Conservation (phyloP, 2,113 vertebrate species). For the Morone saxatilis region DNA sequence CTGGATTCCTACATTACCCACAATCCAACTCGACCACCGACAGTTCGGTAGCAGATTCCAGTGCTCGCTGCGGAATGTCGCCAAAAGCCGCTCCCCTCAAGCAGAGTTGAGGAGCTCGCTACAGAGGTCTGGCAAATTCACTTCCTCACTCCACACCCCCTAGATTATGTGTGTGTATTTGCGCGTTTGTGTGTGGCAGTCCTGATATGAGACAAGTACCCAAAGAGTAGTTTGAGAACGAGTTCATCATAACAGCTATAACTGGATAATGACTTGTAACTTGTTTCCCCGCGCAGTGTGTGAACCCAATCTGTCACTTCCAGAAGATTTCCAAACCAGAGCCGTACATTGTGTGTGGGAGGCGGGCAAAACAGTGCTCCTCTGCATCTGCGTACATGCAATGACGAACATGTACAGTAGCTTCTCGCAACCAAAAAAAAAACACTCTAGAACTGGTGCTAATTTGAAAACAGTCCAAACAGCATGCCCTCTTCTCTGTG, state of each 20-base stretch:
- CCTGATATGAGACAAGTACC: constrained; percentile 47
- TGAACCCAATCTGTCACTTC: constrained; percentile 82
- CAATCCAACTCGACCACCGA: background rate
- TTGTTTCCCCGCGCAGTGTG: constrained; percentile 63
- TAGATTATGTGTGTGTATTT: constrained; percentile 5
- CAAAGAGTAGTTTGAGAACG: constrained; percentile 48
- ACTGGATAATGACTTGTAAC: constrained; percentile 76
- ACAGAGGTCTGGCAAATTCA: background rate
- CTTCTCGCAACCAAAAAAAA: constrained; percentile 6
- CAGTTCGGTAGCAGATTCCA: background rate
- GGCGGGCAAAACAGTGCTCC: constrained; percentile 51
- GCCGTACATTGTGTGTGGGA: constrained; percentile 56
- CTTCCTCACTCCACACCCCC: background rate
- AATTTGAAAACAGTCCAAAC: constrained; percentile 24
- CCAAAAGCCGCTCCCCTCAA: background rate
- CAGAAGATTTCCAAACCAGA: constrained; percentile 66
- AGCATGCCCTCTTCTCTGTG: background rate
- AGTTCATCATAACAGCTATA: constrained; percentile 55
- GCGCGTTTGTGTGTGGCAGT: constrained; percentile 35
- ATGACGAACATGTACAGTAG: constrained; percentile 15
- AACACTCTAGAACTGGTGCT: background rate
- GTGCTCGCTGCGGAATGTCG: background rate
- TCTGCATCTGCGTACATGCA: constrained; percentile 26
- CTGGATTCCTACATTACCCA: background rate
- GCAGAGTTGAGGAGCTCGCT: background rate